Conservation (phyloP, 2,888 invertebrate genomes). For the Oligia fasciuncula region DNA sequence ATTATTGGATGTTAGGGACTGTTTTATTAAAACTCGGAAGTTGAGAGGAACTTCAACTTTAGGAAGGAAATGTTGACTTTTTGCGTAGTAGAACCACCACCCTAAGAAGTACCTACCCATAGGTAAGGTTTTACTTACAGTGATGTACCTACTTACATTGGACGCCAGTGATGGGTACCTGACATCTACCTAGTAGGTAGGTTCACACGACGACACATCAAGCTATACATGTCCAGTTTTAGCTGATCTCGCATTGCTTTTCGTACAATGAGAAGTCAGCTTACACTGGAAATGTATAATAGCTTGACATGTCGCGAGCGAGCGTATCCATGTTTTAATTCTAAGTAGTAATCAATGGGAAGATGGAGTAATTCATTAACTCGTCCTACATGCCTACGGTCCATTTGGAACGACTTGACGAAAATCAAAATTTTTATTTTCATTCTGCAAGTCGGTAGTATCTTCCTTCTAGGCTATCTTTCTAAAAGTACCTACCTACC, state of each 20-base stretch:
- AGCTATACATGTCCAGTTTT: background rate
- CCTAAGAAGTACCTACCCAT: background rate
- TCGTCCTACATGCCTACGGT: too few relatives aligned
- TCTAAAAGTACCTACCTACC: background rate
- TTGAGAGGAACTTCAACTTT: conserved; percentile 17
- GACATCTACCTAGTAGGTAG: background rate
- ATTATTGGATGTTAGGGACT: conserved; percentile 40
- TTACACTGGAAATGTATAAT: background rate
- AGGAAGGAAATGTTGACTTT: conserved; percentile 7
- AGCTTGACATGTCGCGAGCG: background rate
- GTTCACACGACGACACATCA: too few relatives aligned
- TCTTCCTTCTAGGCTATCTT: background rate
- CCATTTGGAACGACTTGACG: too few relatives aligned
- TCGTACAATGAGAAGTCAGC: background rate
- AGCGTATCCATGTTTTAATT: background rate
- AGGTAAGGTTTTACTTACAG: background rate
- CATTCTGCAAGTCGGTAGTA: too few relatives aligned
- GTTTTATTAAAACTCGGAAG: conserved; percentile 50
- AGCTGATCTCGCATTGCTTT: background rate
- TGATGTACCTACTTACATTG: background rate
- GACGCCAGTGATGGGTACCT: background rate
- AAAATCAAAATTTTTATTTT: too few relatives aligned
- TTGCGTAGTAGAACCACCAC: background rate
- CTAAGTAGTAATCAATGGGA: background rate
- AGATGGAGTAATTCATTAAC: background rate